Evolutionary conservation across 2,113 vertebrate species (phyloP).

Genomic region (Pteronura brasiliensis): DNA sequence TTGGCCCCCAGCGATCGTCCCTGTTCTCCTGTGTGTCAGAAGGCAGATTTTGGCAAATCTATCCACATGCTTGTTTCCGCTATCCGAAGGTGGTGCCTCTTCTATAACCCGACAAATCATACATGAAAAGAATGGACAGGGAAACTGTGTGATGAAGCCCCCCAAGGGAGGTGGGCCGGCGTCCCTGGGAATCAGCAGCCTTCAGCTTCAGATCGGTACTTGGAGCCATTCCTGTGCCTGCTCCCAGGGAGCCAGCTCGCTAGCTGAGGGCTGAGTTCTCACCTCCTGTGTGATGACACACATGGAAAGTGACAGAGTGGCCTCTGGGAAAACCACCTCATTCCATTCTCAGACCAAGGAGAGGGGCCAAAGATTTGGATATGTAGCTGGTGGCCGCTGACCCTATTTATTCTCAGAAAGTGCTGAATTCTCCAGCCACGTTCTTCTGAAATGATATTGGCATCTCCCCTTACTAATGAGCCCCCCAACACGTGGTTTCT

Average conservation of each 20-base stretch:
- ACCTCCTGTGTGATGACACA: background rate
- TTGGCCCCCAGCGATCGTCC: rapidly evolving
- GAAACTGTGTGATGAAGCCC: background rate
- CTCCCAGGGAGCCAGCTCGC: background rate
- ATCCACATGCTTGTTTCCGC: background rate
- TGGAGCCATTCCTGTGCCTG: background rate
- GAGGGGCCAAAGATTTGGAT: background rate
- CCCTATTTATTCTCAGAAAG: slow-evolving; percentile 11
- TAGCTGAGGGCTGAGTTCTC: background rate
- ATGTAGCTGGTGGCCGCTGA: background rate
- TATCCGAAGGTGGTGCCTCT: background rate
- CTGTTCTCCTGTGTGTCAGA: rapidly evolving
- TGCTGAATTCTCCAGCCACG: background rate
- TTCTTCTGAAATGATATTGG: background rate
- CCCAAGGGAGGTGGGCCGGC: rapidly evolving
- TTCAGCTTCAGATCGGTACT: background rate
- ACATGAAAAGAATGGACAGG: background rate
- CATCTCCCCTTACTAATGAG: slow-evolving; percentile 44
- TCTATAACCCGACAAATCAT: background rate
- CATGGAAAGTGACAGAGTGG: background rate
- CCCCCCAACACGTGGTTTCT: background rate
- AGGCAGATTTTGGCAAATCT: background rate
- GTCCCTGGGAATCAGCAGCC: background rate
- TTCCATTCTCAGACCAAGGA: background rate
- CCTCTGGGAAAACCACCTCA: background rate